These are phyloP conservation scores for Galerucella pusilla DNA, from an alignment of 2,888 invertebrate species.

Conservation along the genomic window DNA sequence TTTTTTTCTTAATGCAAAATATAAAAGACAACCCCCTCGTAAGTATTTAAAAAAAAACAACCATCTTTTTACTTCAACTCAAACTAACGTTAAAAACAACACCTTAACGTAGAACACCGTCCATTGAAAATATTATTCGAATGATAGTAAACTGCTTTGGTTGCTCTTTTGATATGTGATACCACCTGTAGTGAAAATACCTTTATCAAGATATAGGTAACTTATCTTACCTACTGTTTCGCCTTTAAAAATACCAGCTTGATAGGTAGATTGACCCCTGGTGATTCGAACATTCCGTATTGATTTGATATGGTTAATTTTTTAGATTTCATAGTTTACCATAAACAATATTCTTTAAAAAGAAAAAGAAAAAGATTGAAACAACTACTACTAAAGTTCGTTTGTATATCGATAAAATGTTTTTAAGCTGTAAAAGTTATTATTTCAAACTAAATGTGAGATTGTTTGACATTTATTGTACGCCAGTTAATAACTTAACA, in stretches of 20 bases:
- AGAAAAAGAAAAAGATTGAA: not conserved
- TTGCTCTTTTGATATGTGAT: slow-evolving; percentile 39
- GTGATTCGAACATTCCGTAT: slow-evolving; percentile 33
- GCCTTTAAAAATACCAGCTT: slow-evolving; percentile 34
- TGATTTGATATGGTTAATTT: slow-evolving; percentile 27
- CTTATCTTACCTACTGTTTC: slow-evolving; percentile 40
- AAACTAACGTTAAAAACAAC: not conserved
- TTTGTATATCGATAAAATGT: no score
- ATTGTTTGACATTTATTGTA: no score
- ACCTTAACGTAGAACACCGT: slow-evolving; percentile 34
- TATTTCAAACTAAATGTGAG: no score
- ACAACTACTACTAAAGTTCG: no score
- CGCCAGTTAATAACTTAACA: no score
- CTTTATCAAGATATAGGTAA: slow-evolving; percentile 46
- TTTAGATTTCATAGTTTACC: not conserved
- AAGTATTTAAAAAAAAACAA: no score
- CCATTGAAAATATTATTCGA: slow-evolving; percentile 34
- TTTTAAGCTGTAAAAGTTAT: no score
- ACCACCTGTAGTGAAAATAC: slow-evolving; percentile 41
- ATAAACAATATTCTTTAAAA: not conserved
- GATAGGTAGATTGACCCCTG: slow-evolving; percentile 37
- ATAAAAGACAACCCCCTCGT: no score
- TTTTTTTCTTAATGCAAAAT: not conserved
- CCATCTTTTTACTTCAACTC: not conserved
- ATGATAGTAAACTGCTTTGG: slow-evolving; percentile 40